Conservation (phyloP, 1,140 invertebrate genomes). For the Phymorhynchus buccinoides region DNA sequence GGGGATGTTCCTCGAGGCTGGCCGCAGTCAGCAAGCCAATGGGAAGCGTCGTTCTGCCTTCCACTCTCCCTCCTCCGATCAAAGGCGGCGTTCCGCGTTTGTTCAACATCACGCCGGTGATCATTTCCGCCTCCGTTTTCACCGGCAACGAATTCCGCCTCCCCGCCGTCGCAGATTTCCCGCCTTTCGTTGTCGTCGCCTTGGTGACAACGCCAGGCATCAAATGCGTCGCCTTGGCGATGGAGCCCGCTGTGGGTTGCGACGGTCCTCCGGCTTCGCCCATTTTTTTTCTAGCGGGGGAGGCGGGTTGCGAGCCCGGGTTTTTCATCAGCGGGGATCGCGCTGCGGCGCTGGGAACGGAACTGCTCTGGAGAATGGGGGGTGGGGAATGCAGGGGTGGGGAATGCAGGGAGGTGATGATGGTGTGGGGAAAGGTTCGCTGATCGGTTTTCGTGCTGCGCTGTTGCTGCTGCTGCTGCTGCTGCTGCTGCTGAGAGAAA, state of each 20-base stretch:
- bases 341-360: not conserved
- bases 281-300: not conserved
- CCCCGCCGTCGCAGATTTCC: not conserved
- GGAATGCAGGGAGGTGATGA: not conserved
- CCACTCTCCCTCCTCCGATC: not conserved
- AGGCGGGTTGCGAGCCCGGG: not conserved
- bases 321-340: not conserved
- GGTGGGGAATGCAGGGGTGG: too few species aligned
- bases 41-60: not conserved
- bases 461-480: too few species aligned
- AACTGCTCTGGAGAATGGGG: slow-evolving; percentile 7
- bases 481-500: too few species aligned
- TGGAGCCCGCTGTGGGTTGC: not conserved
- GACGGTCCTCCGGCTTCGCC: not conserved
- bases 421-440: too few species aligned
- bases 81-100: not conserved
- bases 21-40: not conserved
- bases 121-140: not conserved
- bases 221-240: not conserved
- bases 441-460: too few species aligned
- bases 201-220: not conserved
- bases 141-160: not conserved
- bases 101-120: not conserved
- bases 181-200: not conserved
- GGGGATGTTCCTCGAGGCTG: not conserved